Conservation (phyloP, 2,113 vertebrate species). For the Eretmochelys imbricata region DNA sequence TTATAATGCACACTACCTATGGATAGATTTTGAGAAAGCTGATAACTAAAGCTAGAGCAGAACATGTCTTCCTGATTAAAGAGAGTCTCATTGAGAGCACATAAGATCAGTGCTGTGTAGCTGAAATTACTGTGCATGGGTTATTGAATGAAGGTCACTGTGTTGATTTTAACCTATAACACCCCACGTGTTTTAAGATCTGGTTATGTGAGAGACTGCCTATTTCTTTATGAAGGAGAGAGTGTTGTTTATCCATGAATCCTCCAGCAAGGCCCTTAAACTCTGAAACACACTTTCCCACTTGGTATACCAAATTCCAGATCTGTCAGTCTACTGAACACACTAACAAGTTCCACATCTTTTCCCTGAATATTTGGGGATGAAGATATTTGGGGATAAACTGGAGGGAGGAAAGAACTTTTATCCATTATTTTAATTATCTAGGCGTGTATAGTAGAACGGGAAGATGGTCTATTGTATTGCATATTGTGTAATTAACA, state of each 20-base stretch:
- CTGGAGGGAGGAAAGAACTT: not conserved
- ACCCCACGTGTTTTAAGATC: not conserved
- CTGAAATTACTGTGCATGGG: not conserved
- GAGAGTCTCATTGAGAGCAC: not conserved
- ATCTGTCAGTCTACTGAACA: not conserved
- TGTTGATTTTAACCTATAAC: not conserved
- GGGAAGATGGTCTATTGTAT: not conserved
- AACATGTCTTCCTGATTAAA: not conserved
- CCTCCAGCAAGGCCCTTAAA: not conserved
- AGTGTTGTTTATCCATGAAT: not conserved
- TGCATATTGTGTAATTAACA: not conserved
- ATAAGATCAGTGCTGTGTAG: not conserved
- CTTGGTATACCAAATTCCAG: not conserved
- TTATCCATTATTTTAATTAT: not conserved
- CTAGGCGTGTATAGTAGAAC: constrained; percentile 4
- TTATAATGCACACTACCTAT: not conserved
- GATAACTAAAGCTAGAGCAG: not conserved
- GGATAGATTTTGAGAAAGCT: not conserved
- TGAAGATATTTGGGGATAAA: not conserved
- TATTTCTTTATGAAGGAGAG: not conserved
- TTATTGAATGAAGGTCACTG: not conserved
- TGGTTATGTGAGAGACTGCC: not conserved
- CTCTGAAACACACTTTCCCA: not conserved
- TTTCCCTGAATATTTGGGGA: not conserved
- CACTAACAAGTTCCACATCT: not conserved